phyloP scores from a whole-genome alignment of 2,113 vertebrate species.

The Brachirus orientalis region DNA sequence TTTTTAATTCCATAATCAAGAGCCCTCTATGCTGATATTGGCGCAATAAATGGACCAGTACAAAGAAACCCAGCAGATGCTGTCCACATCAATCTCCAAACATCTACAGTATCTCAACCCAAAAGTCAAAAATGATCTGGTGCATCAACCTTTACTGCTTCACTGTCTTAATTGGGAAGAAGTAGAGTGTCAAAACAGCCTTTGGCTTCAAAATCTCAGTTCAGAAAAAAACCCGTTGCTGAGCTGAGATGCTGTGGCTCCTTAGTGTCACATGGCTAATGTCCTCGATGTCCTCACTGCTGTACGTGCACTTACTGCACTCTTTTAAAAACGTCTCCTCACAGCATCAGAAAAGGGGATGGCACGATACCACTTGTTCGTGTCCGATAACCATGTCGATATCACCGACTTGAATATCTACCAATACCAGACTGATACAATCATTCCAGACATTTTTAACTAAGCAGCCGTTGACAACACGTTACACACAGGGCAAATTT shows the following conservation, averaged over 20 bases:
- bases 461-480: too few relatives aligned
- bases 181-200: background rate
- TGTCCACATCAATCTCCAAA: background rate
- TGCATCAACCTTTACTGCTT: background rate
- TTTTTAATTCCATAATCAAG: conserved; percentile 14
- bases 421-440: too few relatives aligned
- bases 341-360: background rate
- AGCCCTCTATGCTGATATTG: conserved; percentile 58
- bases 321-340: background rate
- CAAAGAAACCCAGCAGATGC: conserved; percentile 22
- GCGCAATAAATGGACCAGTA: conserved; percentile 25
- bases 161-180: background rate
- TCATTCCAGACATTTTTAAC: too few relatives aligned
- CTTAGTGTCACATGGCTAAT: background rate
- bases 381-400: too few relatives aligned
- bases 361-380: too few relatives aligned
- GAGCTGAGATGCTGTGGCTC: background rate
- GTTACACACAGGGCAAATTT: too few relatives aligned
- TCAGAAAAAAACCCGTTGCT: background rate
- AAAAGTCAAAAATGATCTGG: background rate
- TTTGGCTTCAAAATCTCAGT: background rate
- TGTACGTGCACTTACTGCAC: background rate
- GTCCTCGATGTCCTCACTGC: background rate
- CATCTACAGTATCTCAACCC: too few relatives aligned
- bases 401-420: too few relatives aligned